Evolutionary conservation across 37 sponge, comb jelly and placozoan species (phyloP).

Genomic region (Oscarella lobularis): DNA sequence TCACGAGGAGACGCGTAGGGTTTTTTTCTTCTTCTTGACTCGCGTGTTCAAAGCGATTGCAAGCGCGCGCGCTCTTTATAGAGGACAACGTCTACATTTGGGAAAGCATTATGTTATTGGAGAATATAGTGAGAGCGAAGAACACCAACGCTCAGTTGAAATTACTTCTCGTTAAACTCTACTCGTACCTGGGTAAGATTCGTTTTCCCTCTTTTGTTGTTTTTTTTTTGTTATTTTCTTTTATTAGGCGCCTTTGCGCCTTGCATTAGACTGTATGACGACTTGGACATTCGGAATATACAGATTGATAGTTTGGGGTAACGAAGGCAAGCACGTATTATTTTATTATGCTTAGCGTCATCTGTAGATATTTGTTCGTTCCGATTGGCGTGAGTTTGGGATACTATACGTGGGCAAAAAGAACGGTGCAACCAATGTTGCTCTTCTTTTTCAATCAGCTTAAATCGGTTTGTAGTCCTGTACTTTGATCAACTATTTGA

Average conservation of each 20-base stretch:
- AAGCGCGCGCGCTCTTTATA: too few relatives aligned
- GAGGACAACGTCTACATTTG: too few relatives aligned
- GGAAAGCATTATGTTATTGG: too few relatives aligned
- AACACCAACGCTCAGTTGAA: not conserved
- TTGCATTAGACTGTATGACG: not conserved
- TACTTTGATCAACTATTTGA: too few relatives aligned
- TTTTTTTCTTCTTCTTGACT: too few relatives aligned
- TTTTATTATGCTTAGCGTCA: not conserved
- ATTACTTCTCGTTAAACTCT: not conserved
- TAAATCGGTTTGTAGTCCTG: too few relatives aligned
- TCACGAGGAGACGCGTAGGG: slow-evolving; percentile 31
- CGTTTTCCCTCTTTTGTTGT: too few relatives aligned
- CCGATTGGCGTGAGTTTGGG: not conserved
- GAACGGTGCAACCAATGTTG: not conserved
- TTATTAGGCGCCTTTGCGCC: not conserved
- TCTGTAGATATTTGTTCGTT: not conserved
- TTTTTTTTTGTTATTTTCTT: too few relatives aligned
- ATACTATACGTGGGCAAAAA: not conserved
- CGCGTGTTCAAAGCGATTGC: too few relatives aligned
- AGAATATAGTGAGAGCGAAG: too few relatives aligned
- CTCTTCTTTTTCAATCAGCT: not conserved
- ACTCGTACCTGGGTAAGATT: not conserved
- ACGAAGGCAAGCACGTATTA: not conserved
- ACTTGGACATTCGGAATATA: not conserved
- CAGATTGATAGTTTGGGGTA: not conserved